A percentile compares a stretch with the other conserved stretches of the same genome.
phyloP scores from a whole-genome alignment of 2,113 vertebrate species.

The Centropus unirufus region DNA sequence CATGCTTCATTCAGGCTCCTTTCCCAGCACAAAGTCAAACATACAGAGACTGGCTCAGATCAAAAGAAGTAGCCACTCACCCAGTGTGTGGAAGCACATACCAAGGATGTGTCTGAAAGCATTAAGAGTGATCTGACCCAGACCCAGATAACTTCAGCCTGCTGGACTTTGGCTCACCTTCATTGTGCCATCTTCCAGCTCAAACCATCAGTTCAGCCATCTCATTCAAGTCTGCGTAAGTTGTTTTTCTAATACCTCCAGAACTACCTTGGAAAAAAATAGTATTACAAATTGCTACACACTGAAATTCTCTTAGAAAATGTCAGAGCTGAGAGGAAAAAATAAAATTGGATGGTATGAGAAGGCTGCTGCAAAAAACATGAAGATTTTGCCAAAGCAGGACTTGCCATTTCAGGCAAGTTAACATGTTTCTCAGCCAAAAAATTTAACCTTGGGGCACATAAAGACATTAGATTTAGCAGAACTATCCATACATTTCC shows the following conservation, averaged over 20 bases:
- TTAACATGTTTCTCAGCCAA: neutral
- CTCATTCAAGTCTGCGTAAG: neutral
- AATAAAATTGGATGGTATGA: neutral
- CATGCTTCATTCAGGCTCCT: neutral
- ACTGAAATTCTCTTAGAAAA: neutral
- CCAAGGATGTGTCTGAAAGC: neutral
- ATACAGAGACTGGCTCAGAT: neutral
- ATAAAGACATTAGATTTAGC: neutral
- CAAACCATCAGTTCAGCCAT: accelerated
- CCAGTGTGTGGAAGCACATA: neutral
- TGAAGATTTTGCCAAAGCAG: neutral
- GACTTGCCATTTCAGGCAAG: neutral
- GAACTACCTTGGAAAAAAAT: neutral
- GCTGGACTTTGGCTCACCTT: neutral
- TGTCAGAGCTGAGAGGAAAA: neutral
- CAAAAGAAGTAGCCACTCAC: neutral
- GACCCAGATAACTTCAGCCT: neutral
- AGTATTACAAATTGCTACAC: neutral
- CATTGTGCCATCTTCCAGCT: accelerated
- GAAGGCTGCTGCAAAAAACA: neutral
- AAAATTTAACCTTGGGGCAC: accelerated
- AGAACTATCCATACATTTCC: neutral
- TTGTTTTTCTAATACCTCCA: neutral
- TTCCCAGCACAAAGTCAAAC: neutral
- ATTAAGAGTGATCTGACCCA: neutral